phyloP scores from a whole-genome alignment of 2,113 vertebrate genomes.

The Antechinus flavipes region DNA sequence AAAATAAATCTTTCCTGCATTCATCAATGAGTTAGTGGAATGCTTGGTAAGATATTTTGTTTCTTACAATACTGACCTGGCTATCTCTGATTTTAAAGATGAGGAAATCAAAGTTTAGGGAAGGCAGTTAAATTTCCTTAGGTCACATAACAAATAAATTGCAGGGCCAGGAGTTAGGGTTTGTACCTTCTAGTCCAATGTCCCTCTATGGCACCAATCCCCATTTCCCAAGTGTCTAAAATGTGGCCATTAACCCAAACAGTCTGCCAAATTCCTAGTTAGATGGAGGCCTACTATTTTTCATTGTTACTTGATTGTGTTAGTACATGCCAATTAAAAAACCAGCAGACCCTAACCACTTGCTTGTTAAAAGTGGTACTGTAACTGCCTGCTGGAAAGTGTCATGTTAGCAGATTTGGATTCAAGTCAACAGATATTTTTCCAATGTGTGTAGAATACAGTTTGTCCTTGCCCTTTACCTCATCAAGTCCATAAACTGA shows the following conservation, averaged over 20 bases:
- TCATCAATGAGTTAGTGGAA: too few relatives aligned
- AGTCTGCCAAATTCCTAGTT: not conserved
- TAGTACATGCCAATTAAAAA: not conserved
- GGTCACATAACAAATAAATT: constrained; percentile 51
- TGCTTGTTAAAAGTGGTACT: not conserved
- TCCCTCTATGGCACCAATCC: not conserved
- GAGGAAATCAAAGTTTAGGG: constrained; percentile 26
- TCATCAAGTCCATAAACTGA: not conserved
- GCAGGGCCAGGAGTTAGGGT: constrained; percentile 21
- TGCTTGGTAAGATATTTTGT: too few relatives aligned
- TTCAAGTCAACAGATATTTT: not conserved
- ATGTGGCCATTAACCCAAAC: not conserved
- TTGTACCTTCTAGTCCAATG: not conserved
- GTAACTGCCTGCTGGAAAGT: not conserved
- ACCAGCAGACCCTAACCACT: not conserved
- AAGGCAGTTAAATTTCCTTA: constrained; percentile 45
- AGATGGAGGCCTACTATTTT: not conserved
- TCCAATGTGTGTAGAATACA: not conserved
- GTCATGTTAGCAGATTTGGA: not conserved
- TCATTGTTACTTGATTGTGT: not conserved
- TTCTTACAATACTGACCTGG: not conserved
- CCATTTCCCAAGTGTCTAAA: not conserved
- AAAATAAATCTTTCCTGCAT: too few relatives aligned
- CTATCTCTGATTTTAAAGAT: constrained; percentile 32
- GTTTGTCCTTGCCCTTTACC: not conserved